Evolutionary conservation across 2,797 vertebrate genomes (phyloP).

Genomic region (Loriculus beryllinus): DNA sequence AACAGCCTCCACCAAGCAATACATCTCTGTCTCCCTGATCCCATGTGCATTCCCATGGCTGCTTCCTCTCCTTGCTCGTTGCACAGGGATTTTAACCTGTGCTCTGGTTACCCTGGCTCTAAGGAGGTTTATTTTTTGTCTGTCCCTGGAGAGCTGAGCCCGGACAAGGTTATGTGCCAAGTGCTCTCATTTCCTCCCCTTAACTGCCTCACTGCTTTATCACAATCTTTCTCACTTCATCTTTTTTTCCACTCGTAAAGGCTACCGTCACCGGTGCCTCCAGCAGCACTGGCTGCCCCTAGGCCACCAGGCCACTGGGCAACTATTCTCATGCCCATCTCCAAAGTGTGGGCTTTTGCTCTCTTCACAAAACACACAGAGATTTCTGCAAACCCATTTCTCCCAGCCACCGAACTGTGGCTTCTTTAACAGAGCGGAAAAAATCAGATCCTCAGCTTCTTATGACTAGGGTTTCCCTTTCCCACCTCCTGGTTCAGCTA

Average conservation of each 20-base stretch:
- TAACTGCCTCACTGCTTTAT: slow-evolving; percentile 61
- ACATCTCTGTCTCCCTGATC: neutral
- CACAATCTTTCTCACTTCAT: slow-evolving; percentile 19
- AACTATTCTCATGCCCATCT: neutral
- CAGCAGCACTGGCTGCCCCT: neutral
- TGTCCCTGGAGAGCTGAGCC: neutral
- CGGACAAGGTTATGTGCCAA: neutral
- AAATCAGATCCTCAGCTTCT: neutral
- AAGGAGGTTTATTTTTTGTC: slow-evolving; percentile 25
- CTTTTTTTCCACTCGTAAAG: slow-evolving; percentile 44
- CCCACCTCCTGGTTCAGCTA: neutral
- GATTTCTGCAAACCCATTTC: neutral
- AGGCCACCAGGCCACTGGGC: neutral
- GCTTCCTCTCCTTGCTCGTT: neutral
- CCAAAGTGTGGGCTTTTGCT: neutral
- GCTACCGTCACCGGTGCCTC: neutral
- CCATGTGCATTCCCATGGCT: fast-evolving
- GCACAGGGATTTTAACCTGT: neutral
- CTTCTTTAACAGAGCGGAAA: neutral
- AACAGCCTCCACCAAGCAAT: neutral
- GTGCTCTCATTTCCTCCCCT: slow-evolving; percentile 25
- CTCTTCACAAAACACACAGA: neutral
- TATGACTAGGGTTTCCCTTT: neutral
- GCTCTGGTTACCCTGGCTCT: neutral
- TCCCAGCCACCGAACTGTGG: neutral